Evolutionary conservation across 1,140 invertebrate genomes (phyloP), one percentile per base, ranked within the genome.

Genomic region (Piezodorus guildinii): DNA sequence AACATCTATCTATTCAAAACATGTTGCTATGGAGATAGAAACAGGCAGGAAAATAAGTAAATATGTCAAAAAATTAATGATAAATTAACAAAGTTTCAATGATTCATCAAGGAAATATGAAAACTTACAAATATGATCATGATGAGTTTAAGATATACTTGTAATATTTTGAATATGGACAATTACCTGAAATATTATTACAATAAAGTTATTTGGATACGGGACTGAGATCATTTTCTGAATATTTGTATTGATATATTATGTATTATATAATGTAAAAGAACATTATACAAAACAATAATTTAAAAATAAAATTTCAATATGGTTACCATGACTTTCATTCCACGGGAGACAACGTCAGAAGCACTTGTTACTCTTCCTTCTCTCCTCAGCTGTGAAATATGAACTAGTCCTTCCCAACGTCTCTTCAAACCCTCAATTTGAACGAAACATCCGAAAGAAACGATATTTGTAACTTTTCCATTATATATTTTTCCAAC

Each of bases 371-470:
- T 92, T 10, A 99, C 95, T 69, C 96, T 79, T 0, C 95, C 96
- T 76, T 98, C 94, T 52, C 89, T 80, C 43, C 94, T 74, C 23
- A 98, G 75, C 76, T 98, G 94, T 14, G 96, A 99, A 68, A 99
- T 97, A 72, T 99, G 97, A 10, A 98, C 94, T 0, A 99, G 77
- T 2, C 97, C 97, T 76, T 99, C 96, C 83, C 88, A 91, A 63
- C 90, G 80, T 63, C 85, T 83, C 58, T 85, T 81, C 9, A 99
- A 77, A 0, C 94, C 93, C 73, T 97, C 93, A 8, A 99, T 75
- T 75, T 95, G 91, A 0, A 98, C 92, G 78, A 99, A 99, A 76
- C 95, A 98, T 2, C 96, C 97, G 79, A 98, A 99, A 43, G 90
- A 85, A 30, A 97, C 92, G 66, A 98, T 90, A 71, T 94, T 98